Base-by-base conservation (phyloP, 2,888 invertebrate species). In the Xiphydria camelus region DNA sequence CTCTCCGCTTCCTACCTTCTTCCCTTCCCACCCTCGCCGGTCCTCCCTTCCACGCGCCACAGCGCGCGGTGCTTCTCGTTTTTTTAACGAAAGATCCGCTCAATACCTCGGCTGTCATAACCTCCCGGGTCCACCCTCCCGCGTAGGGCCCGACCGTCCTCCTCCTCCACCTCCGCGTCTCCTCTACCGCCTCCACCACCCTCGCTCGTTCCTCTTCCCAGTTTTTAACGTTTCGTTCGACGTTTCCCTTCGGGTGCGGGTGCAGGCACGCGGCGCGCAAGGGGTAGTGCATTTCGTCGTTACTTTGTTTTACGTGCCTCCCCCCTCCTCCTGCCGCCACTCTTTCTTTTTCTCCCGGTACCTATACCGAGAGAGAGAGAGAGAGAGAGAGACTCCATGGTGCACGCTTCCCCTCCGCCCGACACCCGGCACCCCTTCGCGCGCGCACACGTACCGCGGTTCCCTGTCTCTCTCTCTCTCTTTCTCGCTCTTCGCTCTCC, bases 51-150 rank as follows among this genome's bases (percentile, higher is more conserved):
- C 55, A 49, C 56, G 59, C 63, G 55, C 63, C 61, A 57, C 61
- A 57, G 58, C 57, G 58, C 61, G 58, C 12, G 17, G 61, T 66
- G 60, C 64, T 66, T 66, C 61, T 65, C 62, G 63, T 66, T 68
- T 72, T 71, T 72, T 72, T 70, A 70, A 73, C 70, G 73, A 73
- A 74, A 71, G 73, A 73, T 73, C 71, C 73, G 73, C 73, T 74
- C 73, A 72, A 73, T 73, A 73, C 73, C 73, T 72, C 69, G 73
- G 68, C 74, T 73, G 72, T 73, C 73, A 73, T 73, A 73, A 72
- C 73, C 71, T 70, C 68, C 66, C 66, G 64, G 61, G 38, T 37
- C 47, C 26, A n/a, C 52, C 52, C 45, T 31, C 41, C 49, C 49
- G 58, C 44, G 51, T 51, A 46, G 52, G 52, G 43, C 57, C 52